phyloP scores from a whole-genome alignment of 2,113 vertebrate genomes.

The Salvelinus sp. region DNA sequence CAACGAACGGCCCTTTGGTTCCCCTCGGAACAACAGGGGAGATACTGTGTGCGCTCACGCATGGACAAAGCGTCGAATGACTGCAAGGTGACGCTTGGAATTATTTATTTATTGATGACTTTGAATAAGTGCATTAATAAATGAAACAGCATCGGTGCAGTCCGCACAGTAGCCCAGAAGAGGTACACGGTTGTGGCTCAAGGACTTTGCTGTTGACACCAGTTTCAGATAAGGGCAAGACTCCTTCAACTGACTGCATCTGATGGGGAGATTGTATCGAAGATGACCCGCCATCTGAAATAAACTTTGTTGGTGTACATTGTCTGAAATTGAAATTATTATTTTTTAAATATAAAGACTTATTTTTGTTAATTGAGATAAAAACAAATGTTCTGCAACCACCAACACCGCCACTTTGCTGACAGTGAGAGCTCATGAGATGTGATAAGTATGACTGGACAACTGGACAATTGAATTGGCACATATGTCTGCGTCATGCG shows the following conservation, averaged over 20 bases:
- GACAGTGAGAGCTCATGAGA: constrained; percentile 35
- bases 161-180: not conserved
- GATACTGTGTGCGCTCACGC: constrained; percentile 2
- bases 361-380: constrained; percentile 84
- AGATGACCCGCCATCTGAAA: constrained; percentile 41
- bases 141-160: constrained; percentile 41
- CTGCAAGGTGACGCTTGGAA: constrained; percentile 57
- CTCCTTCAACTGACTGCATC: constrained; percentile 40
- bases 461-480: constrained; percentile 24
- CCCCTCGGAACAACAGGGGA: constrained; percentile 45
- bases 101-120: constrained; percentile 51
- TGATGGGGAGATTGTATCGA: constrained; percentile 35
- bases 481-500: constrained; percentile 25
- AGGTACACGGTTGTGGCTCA: constrained; percentile 25
- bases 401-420: constrained; percentile 69
- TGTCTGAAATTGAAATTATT: constrained; percentile 48
- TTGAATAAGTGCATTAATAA: constrained; percentile 78
- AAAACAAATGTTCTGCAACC: constrained; percentile 61
- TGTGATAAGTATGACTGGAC: not conserved
- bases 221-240: constrained; percentile 40
- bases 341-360: constrained; percentile 75
- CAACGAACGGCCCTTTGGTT: constrained; percentile 20
- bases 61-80: constrained; percentile 10
- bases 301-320: constrained; percentile 36
- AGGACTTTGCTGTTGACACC: constrained; percentile 28